Evolutionary conservation across 2,888 invertebrate species (phyloP).

Genomic region (Callinectes sapidus): DNA sequence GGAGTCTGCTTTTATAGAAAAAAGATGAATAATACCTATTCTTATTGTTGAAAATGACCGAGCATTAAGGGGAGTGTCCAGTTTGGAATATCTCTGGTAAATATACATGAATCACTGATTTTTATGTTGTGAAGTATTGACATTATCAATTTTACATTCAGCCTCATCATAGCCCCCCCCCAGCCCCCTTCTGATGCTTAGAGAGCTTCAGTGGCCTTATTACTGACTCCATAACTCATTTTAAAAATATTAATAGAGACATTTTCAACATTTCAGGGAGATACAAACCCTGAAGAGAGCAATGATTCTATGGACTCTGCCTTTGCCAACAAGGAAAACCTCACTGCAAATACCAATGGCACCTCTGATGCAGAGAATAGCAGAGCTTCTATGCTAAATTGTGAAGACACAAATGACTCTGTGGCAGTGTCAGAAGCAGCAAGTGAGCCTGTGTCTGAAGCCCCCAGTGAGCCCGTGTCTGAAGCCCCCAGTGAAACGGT

Average conservation of each 20-base stretch:
- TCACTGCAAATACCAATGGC: slow-evolving; percentile 71
- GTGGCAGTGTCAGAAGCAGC: slow-evolving; percentile 74
- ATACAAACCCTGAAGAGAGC: slow-evolving; percentile 67
- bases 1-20: no score
- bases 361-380: slow-evolving; percentile 70
- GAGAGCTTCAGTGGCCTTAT: no score
- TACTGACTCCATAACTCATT: no score
- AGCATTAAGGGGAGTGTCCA: no score
- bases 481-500: slow-evolving; percentile 61
- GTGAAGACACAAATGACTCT: slow-evolving; percentile 74
- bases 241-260: not conserved
- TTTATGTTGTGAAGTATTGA: no score
- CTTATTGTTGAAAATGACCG: no score
- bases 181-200: no score
- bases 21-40: no score
- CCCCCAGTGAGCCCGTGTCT: slow-evolving; percentile 62
- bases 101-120: no score
- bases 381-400: slow-evolving; percentile 63
- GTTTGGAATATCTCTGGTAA: no score
- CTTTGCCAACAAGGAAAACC: slow-evolving; percentile 72
- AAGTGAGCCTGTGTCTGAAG: slow-evolving; percentile 70
- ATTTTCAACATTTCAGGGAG: slow-evolving; percentile 51
- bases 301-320: slow-evolving; percentile 71
- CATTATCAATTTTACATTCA: no score
- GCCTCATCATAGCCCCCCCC: no score